These are phyloP conservation scores for Ondatra zibethicus DNA, from an alignment of 2,113 vertebrate species.

Conservation along the genomic window DNA sequence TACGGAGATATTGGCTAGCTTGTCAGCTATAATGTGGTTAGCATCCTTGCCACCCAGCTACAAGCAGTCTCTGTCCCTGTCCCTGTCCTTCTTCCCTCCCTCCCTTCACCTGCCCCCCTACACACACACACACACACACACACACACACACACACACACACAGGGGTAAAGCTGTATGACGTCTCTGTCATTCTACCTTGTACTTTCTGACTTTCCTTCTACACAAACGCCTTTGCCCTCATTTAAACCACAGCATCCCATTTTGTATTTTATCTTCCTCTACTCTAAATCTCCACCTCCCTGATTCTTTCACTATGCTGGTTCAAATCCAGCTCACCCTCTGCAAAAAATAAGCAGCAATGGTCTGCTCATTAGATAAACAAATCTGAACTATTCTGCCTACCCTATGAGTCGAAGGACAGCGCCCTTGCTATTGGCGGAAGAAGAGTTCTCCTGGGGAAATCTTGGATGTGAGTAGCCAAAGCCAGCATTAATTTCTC, in stretches of 20 bases:
- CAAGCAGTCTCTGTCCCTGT: background rate
- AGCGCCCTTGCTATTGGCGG: background rate
- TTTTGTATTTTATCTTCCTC: background rate
- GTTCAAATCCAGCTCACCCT: background rate
- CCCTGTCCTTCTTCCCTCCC: background rate
- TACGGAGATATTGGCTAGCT: background rate
- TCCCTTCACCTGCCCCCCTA: background rate
- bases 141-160: background rate
- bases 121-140: background rate
- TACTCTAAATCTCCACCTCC: background rate
- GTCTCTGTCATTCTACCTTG: background rate
- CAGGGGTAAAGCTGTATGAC: background rate
- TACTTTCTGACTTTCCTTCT: background rate
- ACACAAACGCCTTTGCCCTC: background rate
- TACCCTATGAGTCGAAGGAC: background rate
- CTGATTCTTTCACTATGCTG: background rate
- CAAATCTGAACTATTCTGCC: background rate
- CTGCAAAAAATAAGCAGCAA: background rate
- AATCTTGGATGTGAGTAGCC: background rate
- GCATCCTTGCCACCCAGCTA: background rate
- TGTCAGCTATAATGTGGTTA: background rate
- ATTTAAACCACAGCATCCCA: background rate
- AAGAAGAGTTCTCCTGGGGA: background rate
- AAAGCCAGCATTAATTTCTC: slow-evolving; percentile 36
- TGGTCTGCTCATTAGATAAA: background rate